Conservation (phyloP, 2,113 vertebrate genomes). For the Dendropsophus ebraccatus region DNA sequence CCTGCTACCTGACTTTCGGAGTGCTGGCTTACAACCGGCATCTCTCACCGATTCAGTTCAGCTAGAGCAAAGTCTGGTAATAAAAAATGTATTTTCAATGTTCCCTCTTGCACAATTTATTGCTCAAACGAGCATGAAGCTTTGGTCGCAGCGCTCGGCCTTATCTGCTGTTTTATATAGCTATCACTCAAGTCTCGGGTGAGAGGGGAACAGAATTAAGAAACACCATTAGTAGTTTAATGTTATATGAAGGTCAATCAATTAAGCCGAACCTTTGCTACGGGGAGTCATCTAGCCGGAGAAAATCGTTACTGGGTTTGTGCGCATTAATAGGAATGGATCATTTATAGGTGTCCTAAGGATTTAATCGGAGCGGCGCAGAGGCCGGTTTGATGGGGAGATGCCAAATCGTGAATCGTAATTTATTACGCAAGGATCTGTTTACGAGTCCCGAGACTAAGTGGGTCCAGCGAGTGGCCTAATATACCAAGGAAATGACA, state of each 20-base stretch:
- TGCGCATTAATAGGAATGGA: slow-evolving; percentile 28
- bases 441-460: neutral
- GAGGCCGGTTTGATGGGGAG: neutral
- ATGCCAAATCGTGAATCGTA: neutral
- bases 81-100: slow-evolving; percentile 59
- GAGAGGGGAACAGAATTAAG: slow-evolving; percentile 45
- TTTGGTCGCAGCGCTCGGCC: slow-evolving; percentile 31
- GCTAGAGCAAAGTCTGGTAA: slow-evolving; percentile 45
- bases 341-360: slow-evolving; percentile 9
- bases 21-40: slow-evolving; percentile 13
- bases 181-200: slow-evolving; percentile 45
- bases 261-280: slow-evolving; percentile 54
- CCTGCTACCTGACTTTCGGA: neutral
- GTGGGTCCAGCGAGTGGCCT: neutral
- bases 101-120: slow-evolving; percentile 60
- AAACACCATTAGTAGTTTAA: slow-evolving; percentile 53
- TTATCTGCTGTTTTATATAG: slow-evolving; percentile 53
- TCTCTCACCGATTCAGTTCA: slow-evolving; percentile 47
- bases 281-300: slow-evolving; percentile 12
- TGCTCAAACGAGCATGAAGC: slow-evolving; percentile 58
- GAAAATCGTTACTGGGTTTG: slow-evolving; percentile 32
- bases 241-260: slow-evolving; percentile 57
- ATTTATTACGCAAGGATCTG: neutral
- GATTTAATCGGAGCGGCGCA: neutral
- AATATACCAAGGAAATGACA: neutral